Percentiles rank a stretch among this genome's conserved stretches.
Evolutionary conservation across 30 jellyfish, hydroid and myxozoan species (phyloP).

Genomic region (Catostylus mosaicus): DNA sequence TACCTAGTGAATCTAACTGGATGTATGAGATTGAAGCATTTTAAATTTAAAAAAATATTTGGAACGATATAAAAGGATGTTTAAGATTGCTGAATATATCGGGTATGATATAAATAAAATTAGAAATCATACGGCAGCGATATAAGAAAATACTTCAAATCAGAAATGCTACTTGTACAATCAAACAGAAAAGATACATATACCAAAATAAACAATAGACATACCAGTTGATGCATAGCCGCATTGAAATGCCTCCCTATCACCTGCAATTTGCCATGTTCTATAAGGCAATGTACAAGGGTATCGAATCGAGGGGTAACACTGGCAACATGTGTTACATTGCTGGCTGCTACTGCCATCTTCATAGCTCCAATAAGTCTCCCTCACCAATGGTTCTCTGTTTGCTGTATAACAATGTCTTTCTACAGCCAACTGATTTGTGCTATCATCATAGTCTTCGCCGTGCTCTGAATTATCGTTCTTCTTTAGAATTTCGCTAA

Average conservation of each 20-base stretch:
- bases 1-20: too few relatives aligned
- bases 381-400: slow-evolving; percentile 4
- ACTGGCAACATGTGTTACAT: slow-evolving; percentile 42
- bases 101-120: too few relatives aligned
- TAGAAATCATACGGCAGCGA: too few relatives aligned
- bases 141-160: too few relatives aligned
- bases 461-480: slow-evolving; percentile 13
- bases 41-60: too few relatives aligned
- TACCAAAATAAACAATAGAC: too few relatives aligned
- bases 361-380: slow-evolving; percentile 35
- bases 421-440: background rate
- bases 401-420: background rate
- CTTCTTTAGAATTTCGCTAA: slow-evolving; percentile 54
- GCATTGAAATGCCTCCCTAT: slow-evolving; percentile 45
- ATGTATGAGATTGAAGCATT: too few relatives aligned
- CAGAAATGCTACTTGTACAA: too few relatives aligned
- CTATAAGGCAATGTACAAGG: slow-evolving; percentile 34
- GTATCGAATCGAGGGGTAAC: slow-evolving; percentile 37
- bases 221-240: slow-evolving; percentile 46
- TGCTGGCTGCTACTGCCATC: slow-evolving; percentile 8
- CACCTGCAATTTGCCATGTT: slow-evolving; percentile 41
- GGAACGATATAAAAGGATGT: too few relatives aligned
- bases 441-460: slow-evolving; percentile 9
- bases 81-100: too few relatives aligned
- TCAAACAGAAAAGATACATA: too few relatives aligned